Percentiles rank a stretch among this genome's conserved stretches.
These are phyloP conservation scores for Lethrus apterus DNA, from an alignment of 1,140 invertebrate species.

Conservation along the genomic window DNA sequence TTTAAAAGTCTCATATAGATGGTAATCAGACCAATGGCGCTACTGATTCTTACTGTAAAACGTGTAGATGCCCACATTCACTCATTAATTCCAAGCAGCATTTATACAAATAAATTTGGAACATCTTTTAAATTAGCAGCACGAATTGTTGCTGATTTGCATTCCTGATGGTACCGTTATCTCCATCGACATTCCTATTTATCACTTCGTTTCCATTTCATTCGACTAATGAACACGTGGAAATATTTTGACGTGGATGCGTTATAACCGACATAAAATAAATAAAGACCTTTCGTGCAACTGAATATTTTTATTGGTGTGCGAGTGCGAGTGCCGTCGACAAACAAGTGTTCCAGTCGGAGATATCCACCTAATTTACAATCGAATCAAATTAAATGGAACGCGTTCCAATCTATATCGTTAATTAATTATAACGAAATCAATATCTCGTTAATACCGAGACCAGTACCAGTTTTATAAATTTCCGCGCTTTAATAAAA, in stretches of 20 bases:
- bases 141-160: slow-evolving; percentile 8
- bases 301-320: slow-evolving; percentile 5
- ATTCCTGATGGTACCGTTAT: slow-evolving; percentile 5
- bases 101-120: too few relatives aligned
- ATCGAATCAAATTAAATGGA: slow-evolving; percentile 12
- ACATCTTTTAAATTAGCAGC: slow-evolving; percentile 5
- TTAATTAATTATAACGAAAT: slow-evolving; percentile 10
- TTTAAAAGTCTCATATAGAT: too few relatives aligned
- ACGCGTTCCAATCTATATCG: slow-evolving; percentile 7
- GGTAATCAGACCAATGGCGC: too few relatives aligned
- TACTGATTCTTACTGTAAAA: too few relatives aligned
- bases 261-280: slow-evolving; percentile 2
- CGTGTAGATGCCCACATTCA: too few relatives aligned
- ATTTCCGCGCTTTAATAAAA: slow-evolving; percentile 7
- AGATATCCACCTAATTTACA: slow-evolving; percentile 11
- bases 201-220: background rate
- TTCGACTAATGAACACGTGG: slow-evolving; percentile 6
- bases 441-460: slow-evolving; percentile 4
- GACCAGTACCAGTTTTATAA: slow-evolving; percentile 5
- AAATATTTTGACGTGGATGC: slow-evolving; percentile 7
- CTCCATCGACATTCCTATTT: slow-evolving; percentile 9
- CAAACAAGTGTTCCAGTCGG: too few relatives aligned
- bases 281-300: slow-evolving; percentile 4
- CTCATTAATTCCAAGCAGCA: too few relatives aligned
- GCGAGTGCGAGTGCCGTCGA: too few relatives aligned